phyloP scores from a whole-genome alignment of 1,140 invertebrate species.

The Laupala kohalensis region DNA sequence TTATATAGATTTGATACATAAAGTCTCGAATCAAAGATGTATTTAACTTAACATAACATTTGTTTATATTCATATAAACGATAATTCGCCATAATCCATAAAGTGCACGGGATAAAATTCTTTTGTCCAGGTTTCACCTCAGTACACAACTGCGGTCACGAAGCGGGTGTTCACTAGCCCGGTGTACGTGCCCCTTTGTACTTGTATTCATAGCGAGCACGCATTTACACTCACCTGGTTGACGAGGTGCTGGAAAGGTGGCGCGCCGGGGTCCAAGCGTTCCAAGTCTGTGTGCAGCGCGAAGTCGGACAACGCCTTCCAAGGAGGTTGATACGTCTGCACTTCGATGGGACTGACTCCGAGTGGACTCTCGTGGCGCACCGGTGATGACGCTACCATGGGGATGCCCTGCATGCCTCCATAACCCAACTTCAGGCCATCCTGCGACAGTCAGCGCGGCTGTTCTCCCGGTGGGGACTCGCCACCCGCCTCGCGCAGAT shows the following conservation, averaged over 20 bases:
- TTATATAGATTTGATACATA: no score
- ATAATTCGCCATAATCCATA: no score
- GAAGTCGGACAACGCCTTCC: conserved; percentile 92
- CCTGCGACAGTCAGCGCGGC: conserved; percentile 40
- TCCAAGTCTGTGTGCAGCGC: conserved; percentile 88
- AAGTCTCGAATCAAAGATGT: no score
- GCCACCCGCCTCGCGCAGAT: no score
- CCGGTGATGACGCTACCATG: conserved; percentile 90
- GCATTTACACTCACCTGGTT: conserved; percentile 86
- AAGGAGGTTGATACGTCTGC: conserved; percentile 90
- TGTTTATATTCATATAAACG: no score
- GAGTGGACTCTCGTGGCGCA: conserved; percentile 79
- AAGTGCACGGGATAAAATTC: no score
- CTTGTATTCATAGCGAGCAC: no score
- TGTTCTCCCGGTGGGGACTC: background rate
- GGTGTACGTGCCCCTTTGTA: no score
- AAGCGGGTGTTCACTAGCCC: no score
- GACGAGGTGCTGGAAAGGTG: conserved; percentile 90
- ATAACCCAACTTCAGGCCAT: conserved; percentile 82
- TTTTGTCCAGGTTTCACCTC: no score
- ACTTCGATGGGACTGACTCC: conserved; percentile 80
- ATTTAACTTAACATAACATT: no score
- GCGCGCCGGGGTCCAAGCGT: conserved; percentile 64
- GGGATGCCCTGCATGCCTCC: conserved; percentile 89
- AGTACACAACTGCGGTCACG: no score